A percentile compares a stretch with the other conserved stretches of the same genome.
These are phyloP conservation scores for Zygaena filipendulae DNA, from an alignment of 2,888 invertebrate species.

Conservation along the genomic window DNA sequence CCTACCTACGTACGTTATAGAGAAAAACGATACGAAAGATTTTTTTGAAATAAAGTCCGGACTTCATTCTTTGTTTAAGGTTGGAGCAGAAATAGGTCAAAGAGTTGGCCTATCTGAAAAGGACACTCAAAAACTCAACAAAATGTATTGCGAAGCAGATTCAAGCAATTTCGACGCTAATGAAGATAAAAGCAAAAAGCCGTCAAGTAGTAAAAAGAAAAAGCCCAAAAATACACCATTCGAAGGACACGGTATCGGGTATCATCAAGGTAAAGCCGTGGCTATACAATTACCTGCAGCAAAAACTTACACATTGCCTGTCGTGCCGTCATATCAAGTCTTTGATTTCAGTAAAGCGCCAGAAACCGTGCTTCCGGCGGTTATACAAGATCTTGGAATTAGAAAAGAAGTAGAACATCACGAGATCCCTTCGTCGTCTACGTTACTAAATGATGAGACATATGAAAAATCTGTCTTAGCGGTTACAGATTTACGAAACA, in stretches of 20 bases:
- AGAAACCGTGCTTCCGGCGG: conserved; percentile 39
- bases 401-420: conserved; percentile 40
- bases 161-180: conserved; percentile 26
- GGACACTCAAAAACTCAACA: conserved; percentile 65
- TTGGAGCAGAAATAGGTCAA: conserved; percentile 65
- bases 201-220: conserved; percentile 29
- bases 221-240: conserved; percentile 48
- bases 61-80: too few relatives aligned
- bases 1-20: too few relatives aligned
- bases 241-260: conserved; percentile 55
- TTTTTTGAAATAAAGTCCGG: too few relatives aligned
- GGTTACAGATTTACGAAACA: too few relatives aligned
- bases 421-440: too few relatives aligned
- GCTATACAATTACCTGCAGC: conserved; percentile 49
- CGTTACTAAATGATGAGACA: not conserved
- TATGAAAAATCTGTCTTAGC: too few relatives aligned
- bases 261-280: conserved; percentile 61
- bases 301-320: conserved; percentile 36
- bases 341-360: conserved; percentile 59
- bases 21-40: too few relatives aligned
- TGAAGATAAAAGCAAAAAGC: conserved; percentile 22
- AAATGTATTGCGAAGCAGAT: conserved; percentile 66
- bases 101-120: conserved; percentile 66
- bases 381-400: conserved; percentile 33
- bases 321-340: conserved; percentile 36